Base-by-base conservation (phyloP, 2,113 vertebrate species). In the Boulengeromyrus knoepffleri region DNA sequence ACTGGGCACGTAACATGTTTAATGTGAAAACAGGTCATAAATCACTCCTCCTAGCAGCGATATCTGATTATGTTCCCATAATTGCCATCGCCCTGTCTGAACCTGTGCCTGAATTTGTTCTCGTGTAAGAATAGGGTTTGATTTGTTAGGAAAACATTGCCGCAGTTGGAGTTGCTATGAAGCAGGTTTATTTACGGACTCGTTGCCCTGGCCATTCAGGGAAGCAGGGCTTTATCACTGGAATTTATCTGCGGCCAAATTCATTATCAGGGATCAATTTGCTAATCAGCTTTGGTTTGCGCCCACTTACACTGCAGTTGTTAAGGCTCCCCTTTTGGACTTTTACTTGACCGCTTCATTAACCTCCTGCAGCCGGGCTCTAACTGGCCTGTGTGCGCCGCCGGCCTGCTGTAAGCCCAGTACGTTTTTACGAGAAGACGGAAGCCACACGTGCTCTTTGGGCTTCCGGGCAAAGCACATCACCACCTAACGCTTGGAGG, bases 1-100 rank as follows among this genome's bases (percentile, higher is more conserved):
- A 95, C 94, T 92, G 92, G 93, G 92, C 93, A 92, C 93, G 58
- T 95, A 95, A 96, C 94, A 95, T 92, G 93, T 93, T 96, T 95
- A 95, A 94, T 91, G 90, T 93, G 93, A 94, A 96, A 95, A 96
- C 93, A 92, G 94, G 90, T 92, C 95, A 95, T 96, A 96, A 95
- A 96, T 96, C 96, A 95, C 91, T 70, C 90, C 92, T 91, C 77
- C 31, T 86, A 91, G 89, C 91, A 90, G 85, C 92, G 94, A 94
- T 95, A 93, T 93, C 91, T 94, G 92, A 94, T 95, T 94, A 93
- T 92, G 92, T 89, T 90, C 42, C 62, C 45, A 85, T 89, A 90
- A 90, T 90, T 90, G 85, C 88, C 62, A 42, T 89, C 83, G 91
- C 84, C 56, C 42, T 87, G 83, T 89, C 83, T 92, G 52, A 90